A percentile compares a stretch with the other conserved stretches of the same genome.
Evolutionary conservation across 2,888 invertebrate genomes (phyloP).

Genomic region (Tupiocoris notatus): DNA sequence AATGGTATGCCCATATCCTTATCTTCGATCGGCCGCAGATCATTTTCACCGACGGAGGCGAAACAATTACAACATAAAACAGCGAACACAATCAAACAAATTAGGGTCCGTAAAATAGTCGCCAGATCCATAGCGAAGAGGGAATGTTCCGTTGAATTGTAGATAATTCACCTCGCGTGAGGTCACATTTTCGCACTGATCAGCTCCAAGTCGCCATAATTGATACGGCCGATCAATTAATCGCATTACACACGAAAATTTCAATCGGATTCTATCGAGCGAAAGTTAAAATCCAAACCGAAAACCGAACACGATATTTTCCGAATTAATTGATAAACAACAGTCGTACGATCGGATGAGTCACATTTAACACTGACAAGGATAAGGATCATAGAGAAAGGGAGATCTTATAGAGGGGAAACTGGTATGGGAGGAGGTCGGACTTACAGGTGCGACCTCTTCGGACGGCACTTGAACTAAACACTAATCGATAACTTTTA

Average conservation of each 20-base stretch:
- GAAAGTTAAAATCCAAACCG: too few relatives aligned
- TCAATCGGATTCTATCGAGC: too few relatives aligned
- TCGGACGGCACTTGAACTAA: too few relatives aligned
- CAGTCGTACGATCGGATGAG: not conserved
- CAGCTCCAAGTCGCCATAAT: not conserved
- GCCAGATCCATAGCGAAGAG: not conserved
- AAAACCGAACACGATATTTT: too few relatives aligned
- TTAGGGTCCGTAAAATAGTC: not conserved
- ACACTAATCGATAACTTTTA: too few relatives aligned
- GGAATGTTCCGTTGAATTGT: too few relatives aligned
- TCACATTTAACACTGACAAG: not conserved
- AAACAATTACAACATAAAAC: conserved; percentile 16
- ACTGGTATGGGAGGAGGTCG: too few relatives aligned
- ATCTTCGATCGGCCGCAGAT: not conserved
- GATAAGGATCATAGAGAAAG: too few relatives aligned
- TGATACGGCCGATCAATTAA: not conserved
- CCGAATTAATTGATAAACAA: too few relatives aligned
- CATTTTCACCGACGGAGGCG: not conserved
- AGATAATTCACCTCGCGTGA: not conserved
- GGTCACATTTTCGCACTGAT: too few relatives aligned
- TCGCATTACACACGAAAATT: not conserved
- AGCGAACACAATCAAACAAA: not conserved
- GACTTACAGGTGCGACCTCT: too few relatives aligned
- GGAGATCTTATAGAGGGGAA: too few relatives aligned
- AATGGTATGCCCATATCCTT: conserved; percentile 19